phyloP scores from a whole-genome alignment of 2,113 vertebrate genomes.

The Sialia sialis region DNA sequence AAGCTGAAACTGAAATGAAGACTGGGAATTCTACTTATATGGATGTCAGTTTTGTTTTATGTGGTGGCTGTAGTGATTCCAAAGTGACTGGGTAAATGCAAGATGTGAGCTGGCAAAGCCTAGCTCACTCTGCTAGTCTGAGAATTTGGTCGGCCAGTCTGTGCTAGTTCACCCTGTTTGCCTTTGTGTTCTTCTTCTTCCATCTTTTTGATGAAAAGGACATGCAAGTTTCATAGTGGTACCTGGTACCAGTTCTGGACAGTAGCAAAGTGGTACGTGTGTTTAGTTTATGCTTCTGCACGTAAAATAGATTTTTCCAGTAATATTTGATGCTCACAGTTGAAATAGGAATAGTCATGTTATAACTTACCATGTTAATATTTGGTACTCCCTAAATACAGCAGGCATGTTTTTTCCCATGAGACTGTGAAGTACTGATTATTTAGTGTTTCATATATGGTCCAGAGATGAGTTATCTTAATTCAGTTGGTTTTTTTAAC shows the following conservation, averaged over 20 bases:
- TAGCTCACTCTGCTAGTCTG: rapidly evolving
- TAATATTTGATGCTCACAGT: not conserved
- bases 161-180: not conserved
- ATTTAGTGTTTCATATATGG: not conserved
- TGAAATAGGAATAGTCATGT: not conserved
- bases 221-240: not conserved
- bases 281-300: not conserved
- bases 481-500: not conserved
- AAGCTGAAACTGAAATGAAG: not conserved
- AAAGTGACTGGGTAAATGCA: not conserved
- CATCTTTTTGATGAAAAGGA: not conserved
- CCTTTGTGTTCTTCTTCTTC: not conserved
- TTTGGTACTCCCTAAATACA: not conserved
- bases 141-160: not conserved
- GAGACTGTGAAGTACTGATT: not conserved
- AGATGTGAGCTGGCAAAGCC: not conserved
- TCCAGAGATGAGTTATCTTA: not conserved
- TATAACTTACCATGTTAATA: not conserved
- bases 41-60: not conserved
- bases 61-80: not conserved
- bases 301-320: not conserved
- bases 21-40: not conserved
- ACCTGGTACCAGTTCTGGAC: not conserved
- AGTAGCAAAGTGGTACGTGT: not conserved
- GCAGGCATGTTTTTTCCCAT: not conserved